A percentile compares a stretch with the other conserved stretches of the same genome.
Evolutionary conservation across 2,113 vertebrate species (phyloP).

Genomic region (Podiceps cristatus): DNA sequence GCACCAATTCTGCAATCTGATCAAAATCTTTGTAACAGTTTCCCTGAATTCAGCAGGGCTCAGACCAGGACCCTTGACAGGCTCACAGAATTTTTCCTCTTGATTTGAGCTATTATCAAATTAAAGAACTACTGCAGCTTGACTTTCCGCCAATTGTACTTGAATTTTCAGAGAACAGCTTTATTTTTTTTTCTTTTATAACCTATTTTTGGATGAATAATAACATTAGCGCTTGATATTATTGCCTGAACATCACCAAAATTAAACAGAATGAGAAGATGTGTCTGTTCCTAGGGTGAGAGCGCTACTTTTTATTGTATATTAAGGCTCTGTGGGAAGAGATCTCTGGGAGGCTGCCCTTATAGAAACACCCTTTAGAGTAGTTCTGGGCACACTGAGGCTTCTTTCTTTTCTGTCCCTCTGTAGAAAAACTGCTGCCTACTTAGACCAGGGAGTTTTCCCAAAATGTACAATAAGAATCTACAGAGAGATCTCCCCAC

Average conservation of each 20-base stretch:
- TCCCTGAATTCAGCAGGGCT: neutral
- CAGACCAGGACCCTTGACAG: neutral
- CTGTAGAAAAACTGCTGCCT: neutral
- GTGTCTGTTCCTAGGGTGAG: neutral
- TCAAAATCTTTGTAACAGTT: neutral
- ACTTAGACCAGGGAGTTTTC: neutral
- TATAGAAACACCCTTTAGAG: neutral
- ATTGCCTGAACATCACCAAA: neutral
- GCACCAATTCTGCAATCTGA: neutral
- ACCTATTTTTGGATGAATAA: neutral
- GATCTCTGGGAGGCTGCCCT: neutral
- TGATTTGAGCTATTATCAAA: conserved; percentile 9
- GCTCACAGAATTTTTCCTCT: neutral
- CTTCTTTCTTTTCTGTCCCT: neutral
- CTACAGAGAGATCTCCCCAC: neutral
- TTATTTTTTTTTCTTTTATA: neutral
- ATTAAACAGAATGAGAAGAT: neutral
- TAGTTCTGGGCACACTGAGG: neutral
- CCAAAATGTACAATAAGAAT: neutral
- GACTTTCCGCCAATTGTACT: neutral
- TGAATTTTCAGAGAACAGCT: neutral
- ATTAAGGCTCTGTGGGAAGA: neutral
- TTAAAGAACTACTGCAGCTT: neutral
- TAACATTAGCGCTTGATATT: neutral
- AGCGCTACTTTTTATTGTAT: neutral